phyloP scores from a whole-genome alignment of 2,888 invertebrate genomes.

The Trissoscelio sp. region DNA sequence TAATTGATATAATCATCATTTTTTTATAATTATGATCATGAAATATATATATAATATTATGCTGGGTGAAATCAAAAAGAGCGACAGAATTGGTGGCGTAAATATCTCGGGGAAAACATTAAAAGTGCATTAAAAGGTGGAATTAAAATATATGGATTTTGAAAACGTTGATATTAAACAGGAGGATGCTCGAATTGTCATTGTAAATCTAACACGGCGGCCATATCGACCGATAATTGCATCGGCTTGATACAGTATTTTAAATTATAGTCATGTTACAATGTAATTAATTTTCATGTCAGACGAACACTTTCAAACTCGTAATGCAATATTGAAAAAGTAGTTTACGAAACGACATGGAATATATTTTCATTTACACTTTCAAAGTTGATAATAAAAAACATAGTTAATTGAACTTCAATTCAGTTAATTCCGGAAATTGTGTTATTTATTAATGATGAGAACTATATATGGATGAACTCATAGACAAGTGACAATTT shows the following conservation, averaged over 20 bases:
- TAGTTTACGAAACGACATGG: background rate
- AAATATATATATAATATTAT: too few species aligned
- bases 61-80: too few species aligned
- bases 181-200: conserved; percentile 66
- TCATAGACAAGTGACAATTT: too few species aligned
- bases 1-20: too few species aligned
- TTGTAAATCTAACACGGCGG: conserved; percentile 70
- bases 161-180: conserved; percentile 70
- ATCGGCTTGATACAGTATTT: conserved; percentile 33
- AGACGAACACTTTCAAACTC: conserved; percentile 5
- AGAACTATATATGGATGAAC: too few species aligned
- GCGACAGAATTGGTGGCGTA: conserved; percentile 20
- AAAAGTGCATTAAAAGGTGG: conserved; percentile 10
- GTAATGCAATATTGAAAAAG: conserved; percentile 1
- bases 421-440: too few species aligned
- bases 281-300: conserved; percentile 37
- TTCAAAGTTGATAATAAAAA: background rate
- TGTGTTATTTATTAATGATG: too few species aligned
- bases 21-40: too few species aligned
- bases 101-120: conserved; percentile 1
- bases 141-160: conserved; percentile 34
- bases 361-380: conserved; percentile 1
- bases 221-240: conserved; percentile 74
- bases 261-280: conserved; percentile 36
- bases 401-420: too few species aligned